These are phyloP conservation scores for Atta texana DNA, from an alignment of 1,140 invertebrate species.

Conservation along the genomic window DNA sequence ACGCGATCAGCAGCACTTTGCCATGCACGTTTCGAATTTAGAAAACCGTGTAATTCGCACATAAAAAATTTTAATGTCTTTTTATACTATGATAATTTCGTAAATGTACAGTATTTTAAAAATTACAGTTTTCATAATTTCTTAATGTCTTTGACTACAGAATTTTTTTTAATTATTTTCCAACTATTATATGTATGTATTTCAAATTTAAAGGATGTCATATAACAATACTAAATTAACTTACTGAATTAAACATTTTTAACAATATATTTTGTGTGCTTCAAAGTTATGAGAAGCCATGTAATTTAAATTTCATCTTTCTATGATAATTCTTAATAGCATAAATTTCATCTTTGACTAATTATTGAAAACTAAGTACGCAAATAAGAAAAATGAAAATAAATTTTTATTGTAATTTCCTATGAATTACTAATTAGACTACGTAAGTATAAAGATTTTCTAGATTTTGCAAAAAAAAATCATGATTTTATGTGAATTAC, in stretches of 20 bases:
- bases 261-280: not conserved
- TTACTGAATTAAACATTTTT: not conserved
- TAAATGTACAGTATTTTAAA: not conserved
- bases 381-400: not conserved
- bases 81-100: not conserved
- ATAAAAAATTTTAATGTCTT: not conserved
- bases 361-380: not conserved
- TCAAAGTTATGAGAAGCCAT: not conserved
- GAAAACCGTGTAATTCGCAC: not conserved
- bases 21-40: not conserved
- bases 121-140: not conserved
- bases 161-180: not conserved
- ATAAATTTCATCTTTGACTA: not conserved
- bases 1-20: constrained; percentile 7
- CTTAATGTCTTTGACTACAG: not conserved
- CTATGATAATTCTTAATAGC: not conserved
- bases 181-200: too few relatives aligned
- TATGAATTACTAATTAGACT: not conserved
- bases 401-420: not conserved
- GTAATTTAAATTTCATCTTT: not conserved
- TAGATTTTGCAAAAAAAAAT: not conserved
- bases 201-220: not conserved
- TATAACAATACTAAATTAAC: not conserved
- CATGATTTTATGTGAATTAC: not conserved
- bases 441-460: not conserved